A percentile compares a stretch with the other conserved stretches of the same genome.
Evolutionary conservation across 2,888 invertebrate genomes (phyloP).

Genomic region (Anoplius nigerrimus): DNA sequence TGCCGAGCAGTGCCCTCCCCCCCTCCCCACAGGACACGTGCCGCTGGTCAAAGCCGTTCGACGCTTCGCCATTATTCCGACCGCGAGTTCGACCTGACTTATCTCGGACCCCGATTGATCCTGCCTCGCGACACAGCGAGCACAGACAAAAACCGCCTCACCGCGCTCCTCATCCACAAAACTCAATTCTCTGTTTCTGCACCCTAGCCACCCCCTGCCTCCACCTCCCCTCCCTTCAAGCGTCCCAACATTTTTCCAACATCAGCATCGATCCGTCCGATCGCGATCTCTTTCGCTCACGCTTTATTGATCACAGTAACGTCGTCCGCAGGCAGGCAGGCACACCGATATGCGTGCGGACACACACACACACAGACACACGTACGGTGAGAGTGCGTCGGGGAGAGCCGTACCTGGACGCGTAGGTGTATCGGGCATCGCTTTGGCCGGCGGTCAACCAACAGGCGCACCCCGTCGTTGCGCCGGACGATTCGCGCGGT

Average conservation of each 20-base stretch:
- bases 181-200: background rate
- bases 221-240: no score
- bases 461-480: conserved; percentile 26
- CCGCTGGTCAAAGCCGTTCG: no score
- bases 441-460: conserved; percentile 39
- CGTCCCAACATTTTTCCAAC: no score
- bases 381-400: no score
- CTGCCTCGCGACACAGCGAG: background rate
- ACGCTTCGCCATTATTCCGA: background rate
- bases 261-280: no score
- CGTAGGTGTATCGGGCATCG: conserved; percentile 4
- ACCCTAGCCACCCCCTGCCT: no score
- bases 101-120: background rate
- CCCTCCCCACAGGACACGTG: no score
- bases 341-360: no score
- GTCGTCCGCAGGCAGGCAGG: no score
- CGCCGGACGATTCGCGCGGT: conserved; percentile 53
- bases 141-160: background rate
- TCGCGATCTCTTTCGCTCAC: no score
- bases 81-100: background rate
- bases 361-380: no score
- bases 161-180: background rate
- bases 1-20: background rate
- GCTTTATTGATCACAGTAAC: no score
- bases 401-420: background rate